Evolutionary conservation across 2,888 invertebrate genomes (phyloP).

Genomic region (Chymomyza fuscimana): DNA sequence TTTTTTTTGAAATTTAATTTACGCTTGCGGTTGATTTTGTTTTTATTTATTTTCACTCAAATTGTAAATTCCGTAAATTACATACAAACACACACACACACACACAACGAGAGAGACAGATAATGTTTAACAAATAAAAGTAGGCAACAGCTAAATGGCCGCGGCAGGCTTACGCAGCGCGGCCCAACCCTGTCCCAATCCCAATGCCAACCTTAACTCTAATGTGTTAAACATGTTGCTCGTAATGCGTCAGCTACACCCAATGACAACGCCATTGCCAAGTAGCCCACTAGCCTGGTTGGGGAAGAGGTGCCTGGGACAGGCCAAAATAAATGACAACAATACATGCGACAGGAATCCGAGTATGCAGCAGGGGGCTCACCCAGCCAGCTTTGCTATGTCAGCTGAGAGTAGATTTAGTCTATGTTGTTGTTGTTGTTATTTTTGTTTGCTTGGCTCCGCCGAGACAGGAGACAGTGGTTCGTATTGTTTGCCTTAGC

Average conservation of each 20-base stretch:
- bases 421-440: not conserved
- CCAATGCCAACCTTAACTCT: constrained; percentile 27
- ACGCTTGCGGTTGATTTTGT: constrained; percentile 46
- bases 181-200: not conserved
- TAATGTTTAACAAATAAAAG: constrained; percentile 49
- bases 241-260: constrained; percentile 66
- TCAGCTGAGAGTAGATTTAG: not conserved
- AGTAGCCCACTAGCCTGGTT: constrained; percentile 23
- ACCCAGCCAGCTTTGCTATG: not conserved
- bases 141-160: constrained; percentile 22
- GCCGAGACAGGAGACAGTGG: not conserved
- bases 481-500: constrained; percentile 38
- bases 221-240: constrained; percentile 66
- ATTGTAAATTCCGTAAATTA: constrained; percentile 49
- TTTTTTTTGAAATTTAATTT: constrained; percentile 47
- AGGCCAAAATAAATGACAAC: constrained; percentile 59
- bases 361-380: not conserved
- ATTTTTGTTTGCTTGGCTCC: constrained; percentile 4
- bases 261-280: constrained; percentile 38
- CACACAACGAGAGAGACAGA: not conserved
- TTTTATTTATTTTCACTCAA: constrained; percentile 62
- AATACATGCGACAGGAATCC: constrained; percentile 46
- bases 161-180: not conserved
- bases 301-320: constrained; percentile 19
- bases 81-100: not conserved